A percentile compares a stretch with the other conserved stretches of the same genome.
Conservation (phyloP, 2,113 vertebrate genomes). For the Zeus faber region DNA sequence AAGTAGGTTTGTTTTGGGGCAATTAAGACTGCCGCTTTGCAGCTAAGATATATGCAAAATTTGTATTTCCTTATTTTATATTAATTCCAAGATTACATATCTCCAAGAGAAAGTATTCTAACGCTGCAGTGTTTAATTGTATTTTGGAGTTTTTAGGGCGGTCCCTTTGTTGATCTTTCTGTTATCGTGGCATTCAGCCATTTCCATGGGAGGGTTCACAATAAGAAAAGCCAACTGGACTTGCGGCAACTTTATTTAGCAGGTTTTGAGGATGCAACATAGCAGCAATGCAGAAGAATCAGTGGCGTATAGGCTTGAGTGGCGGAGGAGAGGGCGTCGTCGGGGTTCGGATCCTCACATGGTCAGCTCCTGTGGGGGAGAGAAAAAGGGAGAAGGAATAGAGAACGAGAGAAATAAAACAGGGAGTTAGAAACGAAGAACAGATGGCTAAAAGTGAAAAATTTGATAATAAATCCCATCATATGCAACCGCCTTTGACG, state of each 20-base stretch:
- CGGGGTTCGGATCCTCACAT: constrained; percentile 63
- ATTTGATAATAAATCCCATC: neutral
- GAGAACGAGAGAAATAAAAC: constrained; percentile 1
- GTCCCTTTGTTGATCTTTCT: too few species aligned
- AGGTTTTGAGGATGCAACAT: constrained; percentile 72
- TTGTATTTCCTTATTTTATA: too few species aligned
- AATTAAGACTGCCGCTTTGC: too few species aligned
- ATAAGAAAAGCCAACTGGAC: constrained; percentile 29
- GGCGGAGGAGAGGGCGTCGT: constrained; percentile 44
- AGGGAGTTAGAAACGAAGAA: neutral
- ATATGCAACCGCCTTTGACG: neutral
- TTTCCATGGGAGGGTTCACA: neutral
- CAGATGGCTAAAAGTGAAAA: neutral
- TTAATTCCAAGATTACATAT: too few species aligned
- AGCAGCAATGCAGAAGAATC: constrained; percentile 76
- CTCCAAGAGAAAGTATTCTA: too few species aligned
- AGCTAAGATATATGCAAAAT: too few species aligned
- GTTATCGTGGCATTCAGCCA: too few species aligned
- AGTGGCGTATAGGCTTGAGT: constrained; percentile 60
- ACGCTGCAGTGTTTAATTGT: too few species aligned
- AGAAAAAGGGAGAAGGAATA: neutral
- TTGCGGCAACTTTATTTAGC: constrained; percentile 78
- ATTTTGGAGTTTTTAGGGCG: too few species aligned
- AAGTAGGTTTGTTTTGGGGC: too few species aligned
- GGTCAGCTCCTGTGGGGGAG: constrained; percentile 73